Evolutionary conservation across 2,797 vertebrate species (phyloP).

Genomic region (Lophura swinhoii): DNA sequence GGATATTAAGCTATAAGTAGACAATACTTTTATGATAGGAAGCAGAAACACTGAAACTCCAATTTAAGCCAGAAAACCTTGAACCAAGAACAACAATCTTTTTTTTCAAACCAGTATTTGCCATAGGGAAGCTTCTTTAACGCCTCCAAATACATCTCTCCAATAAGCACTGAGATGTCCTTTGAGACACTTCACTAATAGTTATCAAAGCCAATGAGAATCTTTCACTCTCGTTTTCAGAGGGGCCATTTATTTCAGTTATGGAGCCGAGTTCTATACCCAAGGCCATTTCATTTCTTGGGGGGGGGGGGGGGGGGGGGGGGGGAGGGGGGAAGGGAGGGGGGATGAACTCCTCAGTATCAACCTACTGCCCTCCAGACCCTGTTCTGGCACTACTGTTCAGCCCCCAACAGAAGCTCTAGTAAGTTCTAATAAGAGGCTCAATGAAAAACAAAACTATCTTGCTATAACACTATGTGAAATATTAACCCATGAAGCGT

Average conservation of each 20-base stretch:
- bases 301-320: not conserved
- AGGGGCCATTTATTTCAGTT: not conserved
- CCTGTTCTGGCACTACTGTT: no score
- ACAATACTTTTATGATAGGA: not conserved
- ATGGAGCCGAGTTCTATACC: not conserved
- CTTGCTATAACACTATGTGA: not conserved
- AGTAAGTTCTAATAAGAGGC: not conserved
- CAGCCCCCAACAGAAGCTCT: not conserved
- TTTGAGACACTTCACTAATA: not conserved
- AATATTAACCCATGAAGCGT: conserved; percentile 48
- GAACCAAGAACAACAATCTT: not conserved
- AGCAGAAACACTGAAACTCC: not conserved
- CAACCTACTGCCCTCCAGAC: not conserved
- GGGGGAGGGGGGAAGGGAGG: not conserved
- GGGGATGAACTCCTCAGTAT: not conserved
- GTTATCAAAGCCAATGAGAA: not conserved
- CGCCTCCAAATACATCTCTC: not conserved
- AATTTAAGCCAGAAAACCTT: not conserved
- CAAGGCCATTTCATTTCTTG: not conserved
- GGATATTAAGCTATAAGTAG: not conserved
- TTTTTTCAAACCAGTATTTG: not conserved
- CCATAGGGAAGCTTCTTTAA: not conserved
- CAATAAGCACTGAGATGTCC: not conserved
- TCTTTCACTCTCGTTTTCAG: not conserved
- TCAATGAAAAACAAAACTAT: conserved; percentile 24